Base-by-base conservation (phyloP, 2,113 vertebrate genomes). In the Conger conger region DNA sequence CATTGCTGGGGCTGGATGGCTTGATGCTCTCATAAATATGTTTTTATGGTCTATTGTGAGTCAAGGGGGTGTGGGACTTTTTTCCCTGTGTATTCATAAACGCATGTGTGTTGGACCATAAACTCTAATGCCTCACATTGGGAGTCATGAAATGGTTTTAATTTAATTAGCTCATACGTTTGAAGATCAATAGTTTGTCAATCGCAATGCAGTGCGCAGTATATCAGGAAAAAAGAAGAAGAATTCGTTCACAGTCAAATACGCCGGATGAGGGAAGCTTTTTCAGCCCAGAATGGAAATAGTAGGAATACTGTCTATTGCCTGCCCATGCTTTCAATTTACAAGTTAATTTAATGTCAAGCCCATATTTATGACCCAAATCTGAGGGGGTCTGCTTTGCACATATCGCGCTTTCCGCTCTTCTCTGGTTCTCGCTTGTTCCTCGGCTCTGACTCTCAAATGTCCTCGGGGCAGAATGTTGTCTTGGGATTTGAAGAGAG, bases 11-110 rank as follows among this genome's bases (percentile, higher is more conserved):
- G 88, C 91, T 92, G 93, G 93, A 92, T 94, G 91, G 91, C 87
- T 93, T 93, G 92, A 94, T 91, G 91, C 88, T 91, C 91, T 90
- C 93, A 94, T 95, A 94, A 95, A 95, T 95, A 93, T 92, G 91
- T 93, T 95, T 94, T 95, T 95, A 93, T 92, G 90, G 93, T 86
- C 85, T 88, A 86, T 89, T 91, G 92, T 89, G 91, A 89, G 89
- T 90, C 9, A 88, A 91, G 63, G 89, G 87, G 89, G 88, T 60
- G 84, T 23, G 87, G 90, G 89, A 89, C 92, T 89, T 94, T 93
- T 92, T 89, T 57, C 1, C 57, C 84, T 86, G 89, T 85, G 27
- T 53, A 50, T 90, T 92, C 90, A 90, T 93, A 93, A 92, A 92
- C 90, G 88, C 91, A 83, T 84, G 87, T 84, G 84, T 90, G 80